Conservation (phyloP, 2,113 vertebrate species). For the Gorsachius goisagi region DNA sequence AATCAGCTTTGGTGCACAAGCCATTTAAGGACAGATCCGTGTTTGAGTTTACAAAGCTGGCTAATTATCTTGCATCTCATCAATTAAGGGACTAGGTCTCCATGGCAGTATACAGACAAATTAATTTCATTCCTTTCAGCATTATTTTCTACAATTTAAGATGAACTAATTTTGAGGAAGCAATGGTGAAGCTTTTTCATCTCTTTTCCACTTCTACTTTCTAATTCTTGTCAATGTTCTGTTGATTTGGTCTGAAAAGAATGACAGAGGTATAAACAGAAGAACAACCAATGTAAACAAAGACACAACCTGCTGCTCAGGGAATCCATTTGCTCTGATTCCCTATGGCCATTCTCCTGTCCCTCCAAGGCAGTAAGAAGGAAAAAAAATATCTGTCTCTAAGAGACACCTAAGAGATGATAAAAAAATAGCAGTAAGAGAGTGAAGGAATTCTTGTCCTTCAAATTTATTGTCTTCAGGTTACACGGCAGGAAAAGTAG, state of each 20-base stretch:
- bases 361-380: neutral
- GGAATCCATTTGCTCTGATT: neutral
- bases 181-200: neutral
- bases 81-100: neutral
- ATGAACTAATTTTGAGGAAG: neutral
- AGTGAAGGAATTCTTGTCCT: neutral
- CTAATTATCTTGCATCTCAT: neutral
- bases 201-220: neutral
- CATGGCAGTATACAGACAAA: neutral
- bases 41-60: neutral
- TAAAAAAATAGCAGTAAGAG: neutral
- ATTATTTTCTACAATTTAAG: neutral
- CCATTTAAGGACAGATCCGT: neutral
- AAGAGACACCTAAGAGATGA: neutral
- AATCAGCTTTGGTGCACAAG: neutral
- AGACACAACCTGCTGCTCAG: neutral
- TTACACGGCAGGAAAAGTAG: neutral
- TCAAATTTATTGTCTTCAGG: neutral
- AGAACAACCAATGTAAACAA: neutral
- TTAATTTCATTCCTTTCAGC: neutral
- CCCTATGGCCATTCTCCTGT: neutral
- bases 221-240: neutral
- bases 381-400: neutral
- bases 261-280: neutral
- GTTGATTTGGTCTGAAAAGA: neutral